Conservation (phyloP, 1,140 invertebrate genomes). For the Aleiodes sp. region DNA sequence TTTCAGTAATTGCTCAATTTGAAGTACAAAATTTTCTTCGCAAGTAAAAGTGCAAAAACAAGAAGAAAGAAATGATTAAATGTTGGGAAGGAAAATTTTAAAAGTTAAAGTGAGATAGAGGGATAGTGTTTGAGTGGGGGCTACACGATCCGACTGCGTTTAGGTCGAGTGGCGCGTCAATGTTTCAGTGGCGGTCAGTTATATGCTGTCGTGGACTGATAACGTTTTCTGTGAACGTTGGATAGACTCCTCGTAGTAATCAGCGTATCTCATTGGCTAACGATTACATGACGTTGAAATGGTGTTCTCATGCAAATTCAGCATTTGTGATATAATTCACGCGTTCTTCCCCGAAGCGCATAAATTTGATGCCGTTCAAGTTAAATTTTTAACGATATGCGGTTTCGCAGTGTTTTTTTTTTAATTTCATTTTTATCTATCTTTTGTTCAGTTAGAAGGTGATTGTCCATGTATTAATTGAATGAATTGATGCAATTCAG, state of each 20-base stretch:
- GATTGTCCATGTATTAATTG: too few relatives aligned
- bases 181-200: conserved; percentile 24
- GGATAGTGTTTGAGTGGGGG: background rate
- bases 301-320: background rate
- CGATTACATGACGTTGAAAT: background rate
- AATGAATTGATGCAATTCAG: too few relatives aligned
- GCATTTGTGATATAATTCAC: background rate
- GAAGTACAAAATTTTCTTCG: too few relatives aligned
- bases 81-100: too few relatives aligned
- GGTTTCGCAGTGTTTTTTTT: too few relatives aligned
- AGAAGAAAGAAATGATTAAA: too few relatives aligned
- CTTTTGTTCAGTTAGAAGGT: too few relatives aligned
- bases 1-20: too few relatives aligned
- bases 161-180: conserved; percentile 8
- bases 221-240: background rate
- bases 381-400: too few relatives aligned
- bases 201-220: conserved; percentile 27
- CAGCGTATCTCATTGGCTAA: background rate
- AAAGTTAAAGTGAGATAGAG: background rate
- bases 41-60: too few relatives aligned
- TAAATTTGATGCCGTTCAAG: too few relatives aligned
- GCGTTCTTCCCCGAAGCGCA: background rate
- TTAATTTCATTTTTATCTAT: too few relatives aligned
- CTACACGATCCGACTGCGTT: background rate
- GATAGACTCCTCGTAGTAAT: background rate